Conservation (phyloP, 1,140 invertebrate species). For the Arctopsyche grandis region DNA sequence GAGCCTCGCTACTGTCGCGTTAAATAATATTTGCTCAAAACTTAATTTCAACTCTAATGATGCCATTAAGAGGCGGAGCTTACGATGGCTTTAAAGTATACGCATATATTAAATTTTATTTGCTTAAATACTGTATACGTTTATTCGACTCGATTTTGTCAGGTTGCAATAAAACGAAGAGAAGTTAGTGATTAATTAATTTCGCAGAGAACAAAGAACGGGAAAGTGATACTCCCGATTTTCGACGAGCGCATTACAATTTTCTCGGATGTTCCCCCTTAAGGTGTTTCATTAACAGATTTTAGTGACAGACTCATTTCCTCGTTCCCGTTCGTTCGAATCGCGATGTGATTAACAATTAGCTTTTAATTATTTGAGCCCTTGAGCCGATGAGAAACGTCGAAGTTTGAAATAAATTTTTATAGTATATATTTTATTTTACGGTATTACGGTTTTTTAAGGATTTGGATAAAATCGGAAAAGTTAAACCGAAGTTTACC, state of each 20-base stretch:
- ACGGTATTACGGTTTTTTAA: background rate
- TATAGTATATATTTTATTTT: background rate
- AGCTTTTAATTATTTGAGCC: background rate
- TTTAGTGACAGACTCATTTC: background rate
- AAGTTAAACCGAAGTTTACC: constrained; percentile 16
- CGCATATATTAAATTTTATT: too few species aligned
- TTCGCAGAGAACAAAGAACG: constrained; percentile 8
- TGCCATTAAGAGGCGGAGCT: too few species aligned
- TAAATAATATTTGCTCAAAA: too few species aligned
- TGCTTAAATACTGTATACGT: too few species aligned
- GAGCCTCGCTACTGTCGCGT: too few species aligned
- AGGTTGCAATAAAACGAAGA: too few species aligned
- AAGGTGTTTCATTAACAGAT: background rate
- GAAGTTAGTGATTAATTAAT: constrained; percentile 2
- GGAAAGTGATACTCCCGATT: background rate
- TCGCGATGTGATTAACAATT: background rate
- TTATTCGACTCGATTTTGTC: too few species aligned
- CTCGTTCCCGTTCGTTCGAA: background rate
- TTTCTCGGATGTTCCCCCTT: background rate
- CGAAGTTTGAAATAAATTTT: background rate
- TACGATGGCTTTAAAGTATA: too few species aligned
- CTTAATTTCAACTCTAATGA: too few species aligned
- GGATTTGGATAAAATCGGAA: background rate
- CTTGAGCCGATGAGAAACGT: background rate
- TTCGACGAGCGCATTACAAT: background rate